phyloP scores from a whole-genome alignment of 2,888 invertebrate species.

The Stenurella melanura region DNA sequence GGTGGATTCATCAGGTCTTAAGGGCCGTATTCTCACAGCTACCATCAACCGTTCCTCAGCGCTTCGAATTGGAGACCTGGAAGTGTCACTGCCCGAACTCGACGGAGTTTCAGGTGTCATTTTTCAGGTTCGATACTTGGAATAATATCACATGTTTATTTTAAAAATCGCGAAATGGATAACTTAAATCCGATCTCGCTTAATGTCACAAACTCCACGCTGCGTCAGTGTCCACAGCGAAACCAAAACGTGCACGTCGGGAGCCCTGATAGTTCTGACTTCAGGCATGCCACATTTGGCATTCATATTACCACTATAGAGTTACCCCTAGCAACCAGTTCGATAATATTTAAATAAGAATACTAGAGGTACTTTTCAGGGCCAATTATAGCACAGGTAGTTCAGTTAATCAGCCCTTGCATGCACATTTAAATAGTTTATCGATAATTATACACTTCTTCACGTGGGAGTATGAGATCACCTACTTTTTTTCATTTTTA shows the following conservation, averaged over 20 bases:
- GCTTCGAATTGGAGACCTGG: slow-evolving; percentile 64
- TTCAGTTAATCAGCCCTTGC: not conserved
- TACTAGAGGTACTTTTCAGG: slow-evolving; percentile 42
- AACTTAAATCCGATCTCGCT: not conserved
- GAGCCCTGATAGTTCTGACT: slow-evolving; percentile 9
- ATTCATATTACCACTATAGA: slow-evolving; percentile 14
- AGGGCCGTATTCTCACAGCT: slow-evolving; percentile 91
- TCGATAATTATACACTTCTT: not conserved
- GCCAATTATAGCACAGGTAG: not conserved
- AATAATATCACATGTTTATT: not conserved
- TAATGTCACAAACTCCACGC: not conserved
- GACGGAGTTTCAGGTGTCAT: slow-evolving; percentile 71
- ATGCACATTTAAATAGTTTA: not conserved
- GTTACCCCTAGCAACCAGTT: slow-evolving; percentile 45
- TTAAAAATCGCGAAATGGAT: not conserved
- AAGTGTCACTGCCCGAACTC: slow-evolving; percentile 71
- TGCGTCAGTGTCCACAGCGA: not conserved
- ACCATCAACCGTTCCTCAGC: slow-evolving; percentile 77
- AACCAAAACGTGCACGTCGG: not conserved
- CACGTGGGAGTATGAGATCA: too few relatives aligned
- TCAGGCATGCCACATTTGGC: slow-evolving; percentile 20
- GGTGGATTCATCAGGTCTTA: slow-evolving; percentile 84
- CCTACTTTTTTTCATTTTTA: too few relatives aligned
- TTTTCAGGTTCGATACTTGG: not conserved
- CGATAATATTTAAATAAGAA: slow-evolving; percentile 55